phyloP scores from a whole-genome alignment of 2,113 vertebrate species.

The Dromiciops gliroides region DNA sequence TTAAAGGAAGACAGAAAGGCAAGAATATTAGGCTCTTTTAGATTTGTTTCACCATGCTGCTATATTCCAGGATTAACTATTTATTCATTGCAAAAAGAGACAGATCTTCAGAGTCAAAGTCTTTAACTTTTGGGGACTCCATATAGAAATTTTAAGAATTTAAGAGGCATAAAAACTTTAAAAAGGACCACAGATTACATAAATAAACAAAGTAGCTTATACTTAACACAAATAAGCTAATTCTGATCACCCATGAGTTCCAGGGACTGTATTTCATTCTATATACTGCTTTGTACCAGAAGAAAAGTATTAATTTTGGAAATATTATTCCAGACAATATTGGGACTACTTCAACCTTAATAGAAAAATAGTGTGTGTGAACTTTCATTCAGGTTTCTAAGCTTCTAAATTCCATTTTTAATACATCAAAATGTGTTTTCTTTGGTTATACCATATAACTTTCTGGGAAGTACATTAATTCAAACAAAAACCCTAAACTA shows the following conservation, averaged over 20 bases:
- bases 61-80: neutral
- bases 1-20: slow-evolving; percentile 11
- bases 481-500: neutral
- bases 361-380: slow-evolving; percentile 9
- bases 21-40: neutral
- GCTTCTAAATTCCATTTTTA: slow-evolving; percentile 18
- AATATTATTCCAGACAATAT: neutral
- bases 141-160: neutral
- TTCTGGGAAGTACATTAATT: slow-evolving; percentile 6
- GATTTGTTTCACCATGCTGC: neutral
- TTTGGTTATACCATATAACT: neutral
- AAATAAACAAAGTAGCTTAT: slow-evolving; percentile 38
- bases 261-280: neutral
- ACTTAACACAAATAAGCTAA: slow-evolving; percentile 2
- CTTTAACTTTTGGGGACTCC: neutral
- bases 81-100: slow-evolving; percentile 6
- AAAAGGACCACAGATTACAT: neutral
- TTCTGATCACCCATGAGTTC: neutral
- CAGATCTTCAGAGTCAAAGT: neutral
- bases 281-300: neutral
- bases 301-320: slow-evolving; percentile 5
- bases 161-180: neutral
- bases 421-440: slow-evolving; percentile 7
- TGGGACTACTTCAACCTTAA: slow-evolving; percentile 20
- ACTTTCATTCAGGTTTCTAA: slow-evolving; percentile 12